Evolutionary conservation across 2,888 invertebrate species (phyloP).

Genomic region (Choreutis nemorana): DNA sequence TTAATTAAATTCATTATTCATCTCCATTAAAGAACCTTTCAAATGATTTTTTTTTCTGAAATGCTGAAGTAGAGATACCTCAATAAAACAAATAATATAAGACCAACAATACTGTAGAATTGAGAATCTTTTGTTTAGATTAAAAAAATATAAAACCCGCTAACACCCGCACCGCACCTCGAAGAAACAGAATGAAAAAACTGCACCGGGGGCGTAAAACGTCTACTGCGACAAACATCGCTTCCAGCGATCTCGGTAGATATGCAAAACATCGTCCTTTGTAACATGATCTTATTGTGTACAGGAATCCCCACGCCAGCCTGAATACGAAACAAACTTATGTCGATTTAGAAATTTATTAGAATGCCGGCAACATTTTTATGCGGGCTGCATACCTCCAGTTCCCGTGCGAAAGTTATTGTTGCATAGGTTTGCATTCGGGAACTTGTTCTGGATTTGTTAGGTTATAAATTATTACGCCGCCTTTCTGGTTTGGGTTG

Average conservation of each 20-base stretch:
- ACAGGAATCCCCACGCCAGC: slow-evolving; percentile 31
- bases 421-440: slow-evolving; percentile 39
- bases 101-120: too few relatives aligned
- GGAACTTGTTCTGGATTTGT: slow-evolving; percentile 19
- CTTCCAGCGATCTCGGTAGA: slow-evolving; percentile 36
- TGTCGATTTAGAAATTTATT: slow-evolving; percentile 63
- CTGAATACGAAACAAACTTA: slow-evolving; percentile 55
- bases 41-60: too few relatives aligned
- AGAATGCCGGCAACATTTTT: slow-evolving; percentile 41
- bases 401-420: slow-evolving; percentile 31
- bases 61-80: too few relatives aligned
- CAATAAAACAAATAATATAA: too few relatives aligned
- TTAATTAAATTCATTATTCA: too few relatives aligned
- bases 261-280: slow-evolving; percentile 55
- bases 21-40: too few relatives aligned
- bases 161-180: slow-evolving; percentile 16
- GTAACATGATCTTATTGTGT: slow-evolving; percentile 63
- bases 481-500: too few relatives aligned
- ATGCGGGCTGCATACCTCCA: slow-evolving; percentile 33
- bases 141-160: too few relatives aligned
- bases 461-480: slow-evolving; percentile 14
- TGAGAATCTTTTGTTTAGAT: too few relatives aligned
- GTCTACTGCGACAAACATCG: slow-evolving; percentile 31
- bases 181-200: slow-evolving; percentile 29
- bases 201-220: slow-evolving; percentile 28